Evolutionary conservation across 2,888 invertebrate species (phyloP).

Genomic region (Magallana nippona): DNA sequence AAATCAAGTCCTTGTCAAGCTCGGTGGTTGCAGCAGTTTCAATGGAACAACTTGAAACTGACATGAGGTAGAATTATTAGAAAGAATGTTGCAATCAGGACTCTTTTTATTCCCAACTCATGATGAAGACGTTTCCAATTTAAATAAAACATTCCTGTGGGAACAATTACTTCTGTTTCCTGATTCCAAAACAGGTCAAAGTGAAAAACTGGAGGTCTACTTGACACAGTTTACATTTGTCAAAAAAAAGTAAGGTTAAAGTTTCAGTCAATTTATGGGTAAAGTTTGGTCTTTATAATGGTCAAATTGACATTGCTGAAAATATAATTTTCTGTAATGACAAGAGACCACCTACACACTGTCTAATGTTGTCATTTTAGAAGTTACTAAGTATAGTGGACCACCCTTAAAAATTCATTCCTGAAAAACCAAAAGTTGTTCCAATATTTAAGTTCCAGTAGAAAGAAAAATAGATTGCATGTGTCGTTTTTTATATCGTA

Average conservation of each 20-base stretch:
- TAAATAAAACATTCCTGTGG: no score
- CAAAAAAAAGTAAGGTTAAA: conserved; percentile 55
- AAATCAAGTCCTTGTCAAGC: conserved; percentile 46
- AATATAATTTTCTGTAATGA: conserved; percentile 39
- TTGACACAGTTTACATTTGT: conserved; percentile 47
- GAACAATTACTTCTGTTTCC: conserved; percentile 45
- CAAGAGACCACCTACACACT: conserved; percentile 45
- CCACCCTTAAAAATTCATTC: conserved; percentile 52
- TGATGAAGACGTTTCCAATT: no score
- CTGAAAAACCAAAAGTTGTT: conserved; percentile 41
- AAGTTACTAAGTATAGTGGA: conserved; percentile 52
- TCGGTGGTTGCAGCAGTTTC: conserved; percentile 54
- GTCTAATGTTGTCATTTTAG: conserved; percentile 58
- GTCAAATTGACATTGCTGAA: conserved; percentile 50
- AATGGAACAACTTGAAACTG: conserved; percentile 45
- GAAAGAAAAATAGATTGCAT: conserved; percentile 52
- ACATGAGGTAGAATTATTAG: background rate
- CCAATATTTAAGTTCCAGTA: conserved; percentile 57
- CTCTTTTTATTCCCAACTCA: conserved; percentile 53
- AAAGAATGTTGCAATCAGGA: conserved; percentile 35
- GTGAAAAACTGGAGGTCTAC: conserved; percentile 53
- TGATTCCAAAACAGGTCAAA: conserved; percentile 45
- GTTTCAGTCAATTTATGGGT: conserved; percentile 53
- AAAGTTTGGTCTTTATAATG: conserved; percentile 57
- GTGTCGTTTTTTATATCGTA: conserved; percentile 48